Conservation (phyloP, 1,140 invertebrate genomes). For the Neelides sp. region DNA sequence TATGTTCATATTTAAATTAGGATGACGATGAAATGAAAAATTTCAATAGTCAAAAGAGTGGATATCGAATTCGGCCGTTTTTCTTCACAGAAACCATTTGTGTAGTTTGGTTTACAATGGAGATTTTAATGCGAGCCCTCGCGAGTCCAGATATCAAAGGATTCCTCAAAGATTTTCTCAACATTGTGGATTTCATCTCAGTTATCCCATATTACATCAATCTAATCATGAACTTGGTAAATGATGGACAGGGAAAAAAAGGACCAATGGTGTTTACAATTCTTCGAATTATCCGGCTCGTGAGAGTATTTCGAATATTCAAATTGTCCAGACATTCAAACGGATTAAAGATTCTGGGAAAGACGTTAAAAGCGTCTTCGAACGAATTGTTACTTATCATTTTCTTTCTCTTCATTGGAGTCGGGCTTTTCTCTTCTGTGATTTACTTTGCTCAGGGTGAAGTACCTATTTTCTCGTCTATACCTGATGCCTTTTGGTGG, state of each 20-base stretch:
- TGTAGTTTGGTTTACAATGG: background rate
- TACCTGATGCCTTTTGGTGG: conserved; percentile 30
- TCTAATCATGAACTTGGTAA: background rate
- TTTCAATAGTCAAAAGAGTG: no score
- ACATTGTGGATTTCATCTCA: conserved; percentile 5
- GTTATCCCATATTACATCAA: background rate
- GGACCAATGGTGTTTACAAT: conserved; percentile 35
- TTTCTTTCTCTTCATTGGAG: conserved; percentile 39
- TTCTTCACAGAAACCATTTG: conserved; percentile 4
- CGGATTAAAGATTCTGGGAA: conserved; percentile 42
- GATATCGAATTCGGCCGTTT: background rate
- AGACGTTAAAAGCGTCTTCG: conserved; percentile 48
- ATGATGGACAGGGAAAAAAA: background rate
- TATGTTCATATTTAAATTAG: no score
- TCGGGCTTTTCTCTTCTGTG: conserved; percentile 53
- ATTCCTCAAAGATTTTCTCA: background rate
- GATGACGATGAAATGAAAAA: no score
- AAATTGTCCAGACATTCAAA: conserved; percentile 38
- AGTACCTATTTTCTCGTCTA: conserved; percentile 15
- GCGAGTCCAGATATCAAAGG: background rate
- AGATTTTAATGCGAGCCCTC: background rate
- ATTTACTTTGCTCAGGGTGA: conserved; percentile 53
- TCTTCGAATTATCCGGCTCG: conserved; percentile 40
- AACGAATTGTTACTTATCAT: conserved; percentile 8
- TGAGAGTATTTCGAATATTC: conserved; percentile 44